Percentiles rank a stretch among this genome's conserved stretches.
These are phyloP conservation scores for Eleginops maclovinus DNA, from an alignment of 2,113 vertebrate genomes.

Conservation along the genomic window DNA sequence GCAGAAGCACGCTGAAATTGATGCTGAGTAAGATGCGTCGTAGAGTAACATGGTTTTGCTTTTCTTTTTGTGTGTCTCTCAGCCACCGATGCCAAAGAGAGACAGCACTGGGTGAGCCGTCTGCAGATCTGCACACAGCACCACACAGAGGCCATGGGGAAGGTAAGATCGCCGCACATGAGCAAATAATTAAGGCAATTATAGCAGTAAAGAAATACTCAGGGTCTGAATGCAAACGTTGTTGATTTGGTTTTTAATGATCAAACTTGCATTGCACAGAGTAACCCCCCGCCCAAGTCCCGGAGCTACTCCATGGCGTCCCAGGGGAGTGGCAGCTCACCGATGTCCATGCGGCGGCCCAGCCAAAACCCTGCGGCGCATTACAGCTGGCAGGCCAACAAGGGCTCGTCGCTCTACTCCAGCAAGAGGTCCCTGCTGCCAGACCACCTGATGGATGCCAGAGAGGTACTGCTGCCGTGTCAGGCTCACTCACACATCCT, in stretches of 20 bases:
- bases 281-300: conserved; percentile 94
- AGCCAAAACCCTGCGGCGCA: conserved; percentile 90
- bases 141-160: conserved; percentile 98
- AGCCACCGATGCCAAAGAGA: conserved; percentile 96
- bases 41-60: conserved; percentile 9
- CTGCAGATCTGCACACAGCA: conserved; percentile 98
- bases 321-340: conserved; percentile 94
- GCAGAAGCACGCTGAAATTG: conserved; percentile 27
- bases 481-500: too few species aligned
- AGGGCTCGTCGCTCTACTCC: conserved; percentile 83
- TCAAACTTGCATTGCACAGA: conserved; percentile 79
- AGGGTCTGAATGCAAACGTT: neutral
- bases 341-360: conserved; percentile 88
- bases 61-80: neutral
- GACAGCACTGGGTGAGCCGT: conserved; percentile 98
- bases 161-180: conserved; percentile 82
- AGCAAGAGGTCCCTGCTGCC: conserved; percentile 91
- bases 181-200: too few species aligned
- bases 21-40: conserved; percentile 38
- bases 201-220: too few species aligned
- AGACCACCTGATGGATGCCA: conserved; percentile 94
- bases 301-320: conserved; percentile 95
- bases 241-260: neutral
- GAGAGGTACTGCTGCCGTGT: conserved; percentile 85
- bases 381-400: conserved; percentile 88